These are phyloP conservation scores for Rhinoderma darwinii DNA, from an alignment of 2,113 vertebrate genomes.

Conservation along the genomic window DNA sequence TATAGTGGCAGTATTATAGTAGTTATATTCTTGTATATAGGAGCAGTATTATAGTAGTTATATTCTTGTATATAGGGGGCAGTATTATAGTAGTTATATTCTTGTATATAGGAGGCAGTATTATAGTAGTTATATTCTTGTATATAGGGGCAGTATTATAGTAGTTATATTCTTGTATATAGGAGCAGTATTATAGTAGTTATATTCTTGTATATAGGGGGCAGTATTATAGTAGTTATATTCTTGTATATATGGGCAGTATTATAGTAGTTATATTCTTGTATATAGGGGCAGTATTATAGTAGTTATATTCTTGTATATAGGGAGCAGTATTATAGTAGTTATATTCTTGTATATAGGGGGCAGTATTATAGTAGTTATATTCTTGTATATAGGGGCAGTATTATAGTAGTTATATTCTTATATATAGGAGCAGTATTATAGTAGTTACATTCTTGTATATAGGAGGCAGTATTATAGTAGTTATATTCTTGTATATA, in stretches of 20 bases:
- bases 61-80: not conserved
- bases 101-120: not conserved
- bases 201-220: not conserved
- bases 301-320: not conserved
- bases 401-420: too few relatives aligned
- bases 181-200: not conserved
- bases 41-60: not conserved
- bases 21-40: not conserved
- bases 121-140: constrained; percentile 1
- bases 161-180: not conserved
- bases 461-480: not conserved
- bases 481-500: not conserved
- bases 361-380: not conserved
- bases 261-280: not conserved
- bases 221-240: constrained; percentile 1
- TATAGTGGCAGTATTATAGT: not conserved
- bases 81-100: constrained; percentile 7
- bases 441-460: not conserved
- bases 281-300: not conserved
- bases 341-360: not conserved
- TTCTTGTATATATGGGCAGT: not conserved
- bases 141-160: not conserved
- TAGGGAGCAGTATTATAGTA: not conserved
- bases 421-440: too few relatives aligned
- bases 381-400: too few relatives aligned